Evolutionary conservation across 2,113 vertebrate species (phyloP).

Genomic region (Psilopsiagon aurifrons): DNA sequence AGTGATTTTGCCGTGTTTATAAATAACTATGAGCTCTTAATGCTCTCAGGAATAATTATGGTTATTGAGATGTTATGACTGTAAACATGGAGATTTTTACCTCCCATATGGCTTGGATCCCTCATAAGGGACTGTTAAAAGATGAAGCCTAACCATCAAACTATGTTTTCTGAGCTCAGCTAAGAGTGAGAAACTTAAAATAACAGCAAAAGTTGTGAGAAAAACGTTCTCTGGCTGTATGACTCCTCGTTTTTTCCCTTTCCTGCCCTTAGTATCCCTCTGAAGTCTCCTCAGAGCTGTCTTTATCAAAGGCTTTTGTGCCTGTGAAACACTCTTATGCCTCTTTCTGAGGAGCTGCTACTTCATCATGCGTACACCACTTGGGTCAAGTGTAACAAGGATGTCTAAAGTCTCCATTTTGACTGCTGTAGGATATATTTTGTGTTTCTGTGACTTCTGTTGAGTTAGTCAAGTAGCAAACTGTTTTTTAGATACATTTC

Average conservation of each 20-base stretch:
- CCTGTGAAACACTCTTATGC: background rate
- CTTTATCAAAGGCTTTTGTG: background rate
- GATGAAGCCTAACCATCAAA: background rate
- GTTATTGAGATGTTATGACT: background rate
- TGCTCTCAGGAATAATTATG: background rate
- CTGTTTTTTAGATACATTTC: background rate
- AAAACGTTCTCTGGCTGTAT: background rate
- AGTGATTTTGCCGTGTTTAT: background rate
- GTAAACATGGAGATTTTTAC: background rate
- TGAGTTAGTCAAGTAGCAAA: background rate
- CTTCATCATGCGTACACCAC: background rate
- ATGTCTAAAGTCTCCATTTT: background rate
- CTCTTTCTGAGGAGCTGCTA: background rate
- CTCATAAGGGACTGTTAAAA: background rate
- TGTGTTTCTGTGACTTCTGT: background rate
- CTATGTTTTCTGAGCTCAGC: background rate
- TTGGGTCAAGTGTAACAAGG: background rate
- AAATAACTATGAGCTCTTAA: background rate
- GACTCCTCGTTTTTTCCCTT: background rate
- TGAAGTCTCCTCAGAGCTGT: background rate
- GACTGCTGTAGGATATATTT: background rate
- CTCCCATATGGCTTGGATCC: background rate
- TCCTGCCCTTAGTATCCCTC: background rate
- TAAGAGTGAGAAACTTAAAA: background rate
- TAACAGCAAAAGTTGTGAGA: background rate